Base-by-base conservation (phyloP, 2,797 vertebrate species). In the Clarias fuscus region DNA sequence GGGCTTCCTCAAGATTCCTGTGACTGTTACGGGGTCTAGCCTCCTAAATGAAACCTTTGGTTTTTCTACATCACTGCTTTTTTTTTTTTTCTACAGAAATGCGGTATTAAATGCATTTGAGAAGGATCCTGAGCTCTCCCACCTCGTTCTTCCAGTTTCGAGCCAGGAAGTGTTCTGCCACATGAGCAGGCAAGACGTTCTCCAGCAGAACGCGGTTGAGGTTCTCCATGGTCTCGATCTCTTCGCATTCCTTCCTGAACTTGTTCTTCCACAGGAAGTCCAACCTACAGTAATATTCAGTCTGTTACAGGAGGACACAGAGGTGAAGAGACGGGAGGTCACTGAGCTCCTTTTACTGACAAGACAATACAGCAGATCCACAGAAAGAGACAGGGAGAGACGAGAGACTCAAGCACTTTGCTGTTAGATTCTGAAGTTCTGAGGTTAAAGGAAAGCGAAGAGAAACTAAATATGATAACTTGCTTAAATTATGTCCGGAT, bases 261-360 rank as follows among this genome's bases (percentile, higher is more conserved):
- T 99, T 99, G 96, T 98, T 98, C 95, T 98, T 97, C 98, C 98
- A 99, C 87, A 99, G 93, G 95, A 99, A 99, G 95, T 99, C 98
- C 96, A 99, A 97, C 97, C 98, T 97, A 93, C 95, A 96, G 94
- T 96, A 96, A 95, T 96, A 96, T 94, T 96, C 95, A 94, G 95
- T 96, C 95, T 96, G 94, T 95, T 94, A 94, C 91, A 94, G 92
- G 93, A 97, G 96, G 97, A 98, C 96, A 98, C 96, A 97, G 96
- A 97, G 94, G 95, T 97, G 95, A 97, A 97, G 96, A 97, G 94
- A 96, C 88, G 68, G 88, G 86, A 89, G 83, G 89, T 89, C 86
- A 90, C 84, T 7, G 73, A 62, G 67, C 86, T 86, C 72, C 72
- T 87, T 88, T 87, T 59, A 90, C 80, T 95, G 95, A 94, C 95